A percentile compares a stretch with the other conserved stretches of the same genome.
Conservation (phyloP, 2,888 invertebrate species). For the Ormyrus thymus region DNA sequence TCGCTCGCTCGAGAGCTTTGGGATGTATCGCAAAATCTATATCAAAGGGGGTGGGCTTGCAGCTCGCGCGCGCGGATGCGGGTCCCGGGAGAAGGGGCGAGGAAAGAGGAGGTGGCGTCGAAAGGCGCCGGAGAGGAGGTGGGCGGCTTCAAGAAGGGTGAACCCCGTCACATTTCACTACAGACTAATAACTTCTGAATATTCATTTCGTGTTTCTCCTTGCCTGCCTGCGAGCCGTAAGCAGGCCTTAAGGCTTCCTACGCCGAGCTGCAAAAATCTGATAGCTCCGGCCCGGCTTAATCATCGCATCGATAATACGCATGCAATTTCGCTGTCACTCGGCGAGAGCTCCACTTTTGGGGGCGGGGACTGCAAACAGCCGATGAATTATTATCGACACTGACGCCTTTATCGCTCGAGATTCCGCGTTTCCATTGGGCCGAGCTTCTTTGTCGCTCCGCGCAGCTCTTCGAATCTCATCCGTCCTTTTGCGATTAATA, state of each 20-base stretch:
- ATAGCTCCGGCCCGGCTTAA: constrained; percentile 15
- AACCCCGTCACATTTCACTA: constrained; percentile 75
- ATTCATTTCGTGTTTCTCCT: constrained; percentile 75
- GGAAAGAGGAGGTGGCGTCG: constrained; percentile 62
- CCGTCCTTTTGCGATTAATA: constrained; percentile 40
- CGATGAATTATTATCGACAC: constrained; percentile 75
- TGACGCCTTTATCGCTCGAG: constrained; percentile 69
- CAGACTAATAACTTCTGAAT: constrained; percentile 76
- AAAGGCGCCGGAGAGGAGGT: constrained; percentile 58
- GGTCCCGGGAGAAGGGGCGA: constrained; percentile 55
- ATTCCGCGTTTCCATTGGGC: constrained; percentile 60
- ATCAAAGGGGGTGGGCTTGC: constrained; percentile 62
- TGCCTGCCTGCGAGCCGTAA: constrained; percentile 65
- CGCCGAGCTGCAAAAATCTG: constrained; percentile 61
- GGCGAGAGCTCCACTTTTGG: constrained; percentile 45
- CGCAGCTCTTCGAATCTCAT: constrained; percentile 42
- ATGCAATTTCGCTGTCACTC: not conserved
- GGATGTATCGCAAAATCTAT: constrained; percentile 74
- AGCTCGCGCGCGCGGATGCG: constrained; percentile 52
- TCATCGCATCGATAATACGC: constrained; percentile 34
- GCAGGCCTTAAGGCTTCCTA: constrained; percentile 72
- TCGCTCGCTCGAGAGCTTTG: constrained; percentile 64
- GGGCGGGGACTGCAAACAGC: constrained; percentile 72
- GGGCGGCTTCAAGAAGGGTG: constrained; percentile 70
- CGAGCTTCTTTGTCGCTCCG: constrained; percentile 69